phyloP scores from a whole-genome alignment of 2,113 vertebrate species.

The Willisornis vidua region DNA sequence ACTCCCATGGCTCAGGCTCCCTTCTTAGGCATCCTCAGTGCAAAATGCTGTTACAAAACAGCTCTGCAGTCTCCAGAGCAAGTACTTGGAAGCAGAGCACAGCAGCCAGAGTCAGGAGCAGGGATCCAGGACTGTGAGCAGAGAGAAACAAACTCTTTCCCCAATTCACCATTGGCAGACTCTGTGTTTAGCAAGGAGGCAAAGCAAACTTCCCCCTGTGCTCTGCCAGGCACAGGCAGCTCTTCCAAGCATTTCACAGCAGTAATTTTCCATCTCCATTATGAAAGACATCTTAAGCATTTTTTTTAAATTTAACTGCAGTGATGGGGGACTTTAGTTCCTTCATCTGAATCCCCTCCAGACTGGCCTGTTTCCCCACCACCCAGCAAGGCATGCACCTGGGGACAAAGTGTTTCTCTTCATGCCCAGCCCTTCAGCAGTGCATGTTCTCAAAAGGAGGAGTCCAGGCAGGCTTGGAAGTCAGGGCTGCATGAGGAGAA shows the following conservation, averaged over 20 bases:
- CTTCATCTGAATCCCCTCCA: neutral
- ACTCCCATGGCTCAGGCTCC: neutral
- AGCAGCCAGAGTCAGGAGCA: neutral
- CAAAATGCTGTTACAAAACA: constrained; percentile 42
- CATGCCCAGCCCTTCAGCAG: neutral
- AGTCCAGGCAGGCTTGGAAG: neutral
- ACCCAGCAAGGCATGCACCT: neutral
- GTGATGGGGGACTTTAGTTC: neutral
- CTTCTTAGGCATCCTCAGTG: neutral
- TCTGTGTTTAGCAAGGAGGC: constrained; percentile 9
- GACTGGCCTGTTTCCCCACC: neutral
- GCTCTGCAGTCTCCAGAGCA: constrained; percentile 21
- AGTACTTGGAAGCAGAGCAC: neutral
- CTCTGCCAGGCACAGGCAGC: neutral
- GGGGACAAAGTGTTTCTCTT: neutral
- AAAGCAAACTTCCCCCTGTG: neutral
- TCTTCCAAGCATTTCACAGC: neutral
- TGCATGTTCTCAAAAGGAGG: rapidly evolving
- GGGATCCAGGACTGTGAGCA: neutral
- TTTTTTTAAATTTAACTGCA: neutral
- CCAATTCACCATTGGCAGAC: constrained; percentile 34
- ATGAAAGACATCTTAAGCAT: neutral
- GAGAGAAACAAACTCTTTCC: constrained; percentile 41
- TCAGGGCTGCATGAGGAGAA: neutral
- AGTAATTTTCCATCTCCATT: neutral